A percentile compares a stretch with the other conserved stretches of the same genome.
These are phyloP conservation scores for Gallinago jamesoni DNA, from an alignment of 2,113 vertebrate species.

Conservation along the genomic window DNA sequence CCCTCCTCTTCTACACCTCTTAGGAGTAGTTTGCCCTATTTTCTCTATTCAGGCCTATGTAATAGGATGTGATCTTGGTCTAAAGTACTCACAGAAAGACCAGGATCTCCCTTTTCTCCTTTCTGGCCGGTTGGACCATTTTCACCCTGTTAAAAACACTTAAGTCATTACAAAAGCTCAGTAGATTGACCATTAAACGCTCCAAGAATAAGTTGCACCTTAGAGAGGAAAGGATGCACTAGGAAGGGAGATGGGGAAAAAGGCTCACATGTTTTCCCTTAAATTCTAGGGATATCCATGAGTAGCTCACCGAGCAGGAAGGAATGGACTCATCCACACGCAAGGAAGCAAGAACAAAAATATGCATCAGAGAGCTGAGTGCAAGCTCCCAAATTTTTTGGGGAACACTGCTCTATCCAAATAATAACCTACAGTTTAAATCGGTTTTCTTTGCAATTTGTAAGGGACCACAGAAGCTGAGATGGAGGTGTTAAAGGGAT, in stretches of 20 bases:
- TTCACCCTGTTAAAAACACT: conserved; percentile 75
- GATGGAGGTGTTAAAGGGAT: not conserved
- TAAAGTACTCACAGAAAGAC: conserved; percentile 78
- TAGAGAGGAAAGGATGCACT: not conserved
- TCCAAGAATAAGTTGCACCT: not conserved
- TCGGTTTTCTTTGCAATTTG: not conserved
- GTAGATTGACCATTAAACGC: not conserved
- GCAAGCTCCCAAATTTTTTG: not conserved
- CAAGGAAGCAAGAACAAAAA: not conserved
- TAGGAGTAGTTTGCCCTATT: not conserved
- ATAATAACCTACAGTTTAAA: not conserved
- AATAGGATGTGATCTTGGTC: not conserved
- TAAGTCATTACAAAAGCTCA: not conserved
- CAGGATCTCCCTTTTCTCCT: conserved; percentile 87
- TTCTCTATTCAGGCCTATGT: not conserved
- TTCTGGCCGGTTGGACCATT: conserved; percentile 77
- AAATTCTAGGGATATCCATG: not conserved
- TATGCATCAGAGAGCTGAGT: not conserved
- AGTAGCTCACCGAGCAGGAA: not conserved
- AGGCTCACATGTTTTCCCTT: not conserved
- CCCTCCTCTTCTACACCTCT: not conserved
- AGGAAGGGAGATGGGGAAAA: not conserved
- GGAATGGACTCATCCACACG: accelerated
- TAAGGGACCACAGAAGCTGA: not conserved
- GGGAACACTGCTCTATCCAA: not conserved